A percentile compares a stretch with the other conserved stretches of the same genome.
phyloP scores from a whole-genome alignment of 1,140 invertebrate genomes.

The Sycobia sp. region DNA sequence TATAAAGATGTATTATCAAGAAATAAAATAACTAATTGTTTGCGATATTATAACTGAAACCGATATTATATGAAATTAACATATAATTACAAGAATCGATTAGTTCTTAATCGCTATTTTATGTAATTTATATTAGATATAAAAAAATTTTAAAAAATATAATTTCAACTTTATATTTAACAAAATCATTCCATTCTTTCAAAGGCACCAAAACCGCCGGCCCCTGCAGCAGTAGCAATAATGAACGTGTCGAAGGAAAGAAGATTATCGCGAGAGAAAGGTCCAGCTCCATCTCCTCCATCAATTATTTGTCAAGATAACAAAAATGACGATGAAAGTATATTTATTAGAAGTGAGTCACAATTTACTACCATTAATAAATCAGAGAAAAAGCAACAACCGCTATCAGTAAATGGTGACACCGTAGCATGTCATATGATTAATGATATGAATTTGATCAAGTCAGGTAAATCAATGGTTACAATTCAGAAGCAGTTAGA shows the following conservation, averaged over 20 bases:
- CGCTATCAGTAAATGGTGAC: conserved; percentile 29
- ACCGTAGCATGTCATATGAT: too few species aligned
- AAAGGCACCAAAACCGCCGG: conserved; percentile 60
- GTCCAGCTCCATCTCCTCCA: conserved; percentile 63
- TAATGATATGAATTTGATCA: too few species aligned
- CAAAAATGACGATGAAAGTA: conserved; percentile 36
- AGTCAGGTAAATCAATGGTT: conserved; percentile 40
- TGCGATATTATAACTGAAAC: too few species aligned
- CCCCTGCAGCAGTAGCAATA: conserved; percentile 41
- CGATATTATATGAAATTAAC: too few species aligned
- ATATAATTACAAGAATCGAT: too few species aligned
- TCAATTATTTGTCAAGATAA: conserved; percentile 49
- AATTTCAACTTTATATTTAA: not conserved
- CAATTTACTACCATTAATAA: conserved; percentile 15
- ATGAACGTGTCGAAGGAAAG: conserved; percentile 48
- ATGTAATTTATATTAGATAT: too few species aligned
- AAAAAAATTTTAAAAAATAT: not conserved
- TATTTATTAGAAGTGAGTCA: conserved; percentile 12
- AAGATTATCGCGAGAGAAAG: conserved; percentile 61
- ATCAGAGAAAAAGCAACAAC: not conserved
- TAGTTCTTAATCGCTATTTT: too few species aligned
- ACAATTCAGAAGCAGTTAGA: conserved; percentile 22
- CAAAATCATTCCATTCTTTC: conserved; percentile 23
- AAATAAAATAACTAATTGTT: not conserved
- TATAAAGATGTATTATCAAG: too few species aligned